A percentile compares a stretch with the other conserved stretches of the same genome.
These are phyloP conservation scores for Scaptomyza hsui DNA, from an alignment of 1,140 invertebrate species.

Conservation along the genomic window DNA sequence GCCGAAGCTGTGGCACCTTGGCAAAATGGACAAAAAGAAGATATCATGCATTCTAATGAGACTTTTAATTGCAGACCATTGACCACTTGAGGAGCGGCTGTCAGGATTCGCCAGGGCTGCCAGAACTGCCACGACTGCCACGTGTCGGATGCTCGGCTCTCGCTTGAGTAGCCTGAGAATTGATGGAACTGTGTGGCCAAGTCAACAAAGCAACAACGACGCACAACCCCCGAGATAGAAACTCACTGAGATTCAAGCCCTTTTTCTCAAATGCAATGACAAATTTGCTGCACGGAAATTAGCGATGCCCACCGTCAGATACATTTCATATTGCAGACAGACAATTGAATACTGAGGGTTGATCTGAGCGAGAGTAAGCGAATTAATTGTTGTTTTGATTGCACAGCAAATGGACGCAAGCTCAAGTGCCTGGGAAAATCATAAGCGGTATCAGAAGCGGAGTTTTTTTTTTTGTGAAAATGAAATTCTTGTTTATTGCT, in stretches of 20 bases:
- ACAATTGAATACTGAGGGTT: constrained; percentile 75
- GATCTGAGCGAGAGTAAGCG: constrained; percentile 57
- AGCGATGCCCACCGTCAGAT: constrained; percentile 74
- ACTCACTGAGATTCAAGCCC: not conserved
- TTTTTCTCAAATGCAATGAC: constrained; percentile 72
- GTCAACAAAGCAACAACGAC: constrained; percentile 39
- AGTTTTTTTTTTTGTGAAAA: constrained; percentile 34
- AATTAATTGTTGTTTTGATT: constrained; percentile 82
- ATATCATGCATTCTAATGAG: constrained; percentile 79
- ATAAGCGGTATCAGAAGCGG: not conserved
- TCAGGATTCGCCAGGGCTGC: constrained; percentile 55
- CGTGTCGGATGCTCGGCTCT: constrained; percentile 74
- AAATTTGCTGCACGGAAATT: constrained; percentile 78
- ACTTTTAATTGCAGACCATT: constrained; percentile 79
- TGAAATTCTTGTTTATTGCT: constrained; percentile 58
- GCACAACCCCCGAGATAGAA: constrained; percentile 12
- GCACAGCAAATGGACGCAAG: constrained; percentile 49
- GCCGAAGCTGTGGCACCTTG: constrained; percentile 31
- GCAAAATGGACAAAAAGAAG: constrained; percentile 34
- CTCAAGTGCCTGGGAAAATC: constrained; percentile 70
- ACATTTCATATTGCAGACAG: constrained; percentile 80
- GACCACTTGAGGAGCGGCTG: constrained; percentile 67
- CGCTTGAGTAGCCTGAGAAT: constrained; percentile 72
- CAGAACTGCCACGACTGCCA: constrained; percentile 30
- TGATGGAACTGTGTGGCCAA: constrained; percentile 43